Conservation (phyloP, 2,113 vertebrate genomes). For the Macroglossus sobrinus region DNA sequence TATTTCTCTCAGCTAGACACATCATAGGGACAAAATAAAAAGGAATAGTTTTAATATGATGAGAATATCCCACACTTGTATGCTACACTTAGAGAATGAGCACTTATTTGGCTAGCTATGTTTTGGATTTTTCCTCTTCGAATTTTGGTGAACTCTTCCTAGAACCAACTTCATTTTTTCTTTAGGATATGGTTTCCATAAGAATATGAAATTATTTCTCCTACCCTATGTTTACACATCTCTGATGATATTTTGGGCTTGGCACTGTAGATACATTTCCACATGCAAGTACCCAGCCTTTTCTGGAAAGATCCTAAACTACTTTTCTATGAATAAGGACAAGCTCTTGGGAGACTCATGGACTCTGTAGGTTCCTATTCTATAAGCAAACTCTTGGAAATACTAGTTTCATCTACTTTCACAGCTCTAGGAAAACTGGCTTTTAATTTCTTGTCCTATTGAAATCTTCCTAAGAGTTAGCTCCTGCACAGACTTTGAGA, state of each 20-base stretch:
- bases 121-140: background rate
- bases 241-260: background rate
- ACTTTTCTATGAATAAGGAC: background rate
- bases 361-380: background rate
- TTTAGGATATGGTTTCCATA: background rate
- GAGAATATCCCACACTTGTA: background rate
- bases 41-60: background rate
- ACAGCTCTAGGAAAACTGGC: background rate
- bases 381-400: background rate
- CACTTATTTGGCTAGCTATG: background rate
- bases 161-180: background rate
- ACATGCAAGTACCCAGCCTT: background rate
- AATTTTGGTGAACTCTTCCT: background rate
- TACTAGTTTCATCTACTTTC: background rate
- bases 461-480: background rate
- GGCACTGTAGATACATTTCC: fast-evolving
- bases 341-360: background rate
- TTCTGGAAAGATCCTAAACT: background rate
- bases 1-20: background rate
- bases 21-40: background rate
- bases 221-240: background rate
- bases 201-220: background rate
- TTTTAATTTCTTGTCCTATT: background rate
- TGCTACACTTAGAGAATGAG: background rate
- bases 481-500: background rate